These are phyloP conservation scores for Myripristis murdjan DNA, from an alignment of 2,797 vertebrate genomes.

Conservation along the genomic window DNA sequence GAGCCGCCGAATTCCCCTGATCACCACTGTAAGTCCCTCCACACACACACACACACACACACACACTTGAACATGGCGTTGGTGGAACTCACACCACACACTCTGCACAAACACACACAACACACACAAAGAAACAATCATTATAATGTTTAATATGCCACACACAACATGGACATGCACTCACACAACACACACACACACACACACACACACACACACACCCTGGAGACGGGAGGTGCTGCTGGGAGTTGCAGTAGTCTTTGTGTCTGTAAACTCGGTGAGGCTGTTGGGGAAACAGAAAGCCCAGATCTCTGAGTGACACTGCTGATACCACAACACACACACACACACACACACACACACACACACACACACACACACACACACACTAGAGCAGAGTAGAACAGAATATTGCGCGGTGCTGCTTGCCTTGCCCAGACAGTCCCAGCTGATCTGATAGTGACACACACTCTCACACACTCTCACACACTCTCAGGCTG, in stretches of 20 bases:
- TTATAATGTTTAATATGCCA: constrained; percentile 44
- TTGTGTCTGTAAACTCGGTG: constrained; percentile 81
- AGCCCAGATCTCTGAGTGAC: constrained; percentile 48
- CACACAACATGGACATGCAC: background rate
- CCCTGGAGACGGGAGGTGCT: constrained; percentile 62
- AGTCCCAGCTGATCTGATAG: too few relatives aligned
- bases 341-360: constrained; percentile 38
- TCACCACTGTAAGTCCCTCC: background rate
- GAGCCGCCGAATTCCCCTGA: constrained; percentile 62
- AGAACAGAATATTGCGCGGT: too few relatives aligned
- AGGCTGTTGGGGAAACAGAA: constrained; percentile 81
- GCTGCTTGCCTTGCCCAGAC: too few relatives aligned
- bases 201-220: constrained; percentile 47
- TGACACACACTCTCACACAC: too few relatives aligned
- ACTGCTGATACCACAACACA: constrained; percentile 17
- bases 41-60: constrained; percentile 26
- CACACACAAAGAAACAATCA: constrained; percentile 12
- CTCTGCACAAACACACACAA: background rate
- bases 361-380: constrained; percentile 49
- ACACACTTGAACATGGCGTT: constrained; percentile 22
- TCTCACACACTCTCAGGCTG: too few relatives aligned
- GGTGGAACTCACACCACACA: too few relatives aligned
- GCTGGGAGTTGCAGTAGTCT: constrained; percentile 72
- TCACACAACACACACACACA: constrained; percentile 25
- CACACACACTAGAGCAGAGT: background rate